Base-by-base conservation (phyloP, 2,797 vertebrate species). In the Eupleurogrammus muticus region DNA sequence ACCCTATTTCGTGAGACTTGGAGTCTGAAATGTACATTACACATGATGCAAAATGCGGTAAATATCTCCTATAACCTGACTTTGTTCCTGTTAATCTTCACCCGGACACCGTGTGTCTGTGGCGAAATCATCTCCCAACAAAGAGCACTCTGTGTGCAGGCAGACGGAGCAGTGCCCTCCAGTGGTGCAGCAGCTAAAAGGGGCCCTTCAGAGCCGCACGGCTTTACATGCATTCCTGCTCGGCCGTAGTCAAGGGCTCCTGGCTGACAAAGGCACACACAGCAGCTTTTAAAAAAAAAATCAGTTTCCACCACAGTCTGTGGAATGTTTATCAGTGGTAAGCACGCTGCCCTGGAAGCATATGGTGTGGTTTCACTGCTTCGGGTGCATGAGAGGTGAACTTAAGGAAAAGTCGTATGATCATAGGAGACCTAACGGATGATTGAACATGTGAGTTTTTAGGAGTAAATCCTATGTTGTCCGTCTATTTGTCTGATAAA, bases 281-380 rank as follows among this genome's bases (percentile, higher is more conserved):
- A 90, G 87, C 80, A 80, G 80, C 76, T 79, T 82, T 67, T 62
- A 70, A 77, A 66, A 81, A 78, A n/a, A 75, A 79, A 81, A 57
- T 50, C 73, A 49, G 77, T 90, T 92, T 88, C 87, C 87, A 90
- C 89, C 91, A 87, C 87, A 91, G 89, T 90, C 86, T 89, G 84
- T 87, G 87, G 90, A 91, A 90, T 92, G 91, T 92, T 92, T 91
- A 92, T 92, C 91, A 89, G 89, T 78, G 90, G 89, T 92, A 61
- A 92, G 89, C 86, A 84, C 68, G 57, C 80, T 89, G 86, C 88
- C 85, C 87, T 91, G 86, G 75, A 89, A 91, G 87, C 90, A 92
- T 90, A 81, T 90, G 87, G 79, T 91, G 91, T 83, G 88, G 90
- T 91, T 91, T 91, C 71, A 78, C 77, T 77, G 83, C 86, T 83